Conservation (phyloP, 2,797 vertebrate genomes). For the Sebastes trivittatus region DNA sequence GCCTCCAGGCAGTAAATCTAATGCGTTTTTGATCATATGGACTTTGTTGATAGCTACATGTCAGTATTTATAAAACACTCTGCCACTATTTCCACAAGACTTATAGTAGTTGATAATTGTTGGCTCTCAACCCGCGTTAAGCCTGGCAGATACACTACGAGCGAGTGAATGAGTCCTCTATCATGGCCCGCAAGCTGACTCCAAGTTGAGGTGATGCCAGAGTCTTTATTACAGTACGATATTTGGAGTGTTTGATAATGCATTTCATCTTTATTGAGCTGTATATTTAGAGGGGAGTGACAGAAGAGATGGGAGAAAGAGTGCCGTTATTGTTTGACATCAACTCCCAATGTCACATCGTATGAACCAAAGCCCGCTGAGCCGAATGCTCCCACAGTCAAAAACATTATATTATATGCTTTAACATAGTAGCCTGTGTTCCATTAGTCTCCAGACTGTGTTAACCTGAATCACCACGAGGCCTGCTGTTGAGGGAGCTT, state of each 20-base stretch:
- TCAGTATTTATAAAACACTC: conserved; percentile 53
- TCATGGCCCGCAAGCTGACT: not conserved
- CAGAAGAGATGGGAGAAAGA: not conserved
- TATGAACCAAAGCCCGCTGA: not conserved
- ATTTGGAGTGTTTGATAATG: conserved; percentile 21
- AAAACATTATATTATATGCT: conserved; percentile 3
- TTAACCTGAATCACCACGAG: conserved; percentile 15
- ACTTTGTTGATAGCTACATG: conserved; percentile 62
- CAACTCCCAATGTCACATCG: conserved; percentile 20
- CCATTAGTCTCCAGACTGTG: conserved; percentile 12
- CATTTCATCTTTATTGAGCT: conserved; percentile 40
- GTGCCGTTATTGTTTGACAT: conserved; percentile 27
- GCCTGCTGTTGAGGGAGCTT: conserved; percentile 11
- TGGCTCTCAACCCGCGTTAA: conserved; percentile 34
- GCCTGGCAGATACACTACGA: conserved; percentile 12
- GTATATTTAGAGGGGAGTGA: conserved; percentile 27
- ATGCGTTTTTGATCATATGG: conserved; percentile 63
- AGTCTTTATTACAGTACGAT: conserved; percentile 17
- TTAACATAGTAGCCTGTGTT: conserved; percentile 4
- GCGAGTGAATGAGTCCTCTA: conserved; percentile 2
- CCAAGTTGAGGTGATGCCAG: conserved; percentile 21
- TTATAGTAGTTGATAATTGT: conserved; percentile 44
- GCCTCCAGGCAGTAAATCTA: conserved; percentile 68
- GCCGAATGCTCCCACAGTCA: not conserved
- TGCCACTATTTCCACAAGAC: conserved; percentile 38